These are phyloP conservation scores for Eucriotettix oculatus DNA, from an alignment of 2,888 invertebrate species.

Conservation along the genomic window DNA sequence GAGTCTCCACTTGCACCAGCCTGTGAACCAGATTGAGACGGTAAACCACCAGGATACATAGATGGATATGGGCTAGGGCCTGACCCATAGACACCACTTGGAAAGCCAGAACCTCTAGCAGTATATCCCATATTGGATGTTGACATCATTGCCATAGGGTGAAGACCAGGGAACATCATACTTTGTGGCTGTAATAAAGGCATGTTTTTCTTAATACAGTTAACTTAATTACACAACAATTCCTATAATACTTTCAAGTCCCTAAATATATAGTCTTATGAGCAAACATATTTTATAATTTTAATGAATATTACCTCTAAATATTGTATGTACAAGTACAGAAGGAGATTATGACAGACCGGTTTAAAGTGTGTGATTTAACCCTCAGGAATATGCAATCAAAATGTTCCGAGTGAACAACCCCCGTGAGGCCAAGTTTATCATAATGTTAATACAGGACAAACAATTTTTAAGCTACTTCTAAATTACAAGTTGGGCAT, in stretches of 20 bases:
- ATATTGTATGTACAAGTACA: too few species aligned
- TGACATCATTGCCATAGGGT: conserved; percentile 95
- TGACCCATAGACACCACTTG: conserved; percentile 34
- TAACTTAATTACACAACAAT: background rate
- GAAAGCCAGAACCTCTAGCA: conserved; percentile 29
- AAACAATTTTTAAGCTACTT: too few species aligned
- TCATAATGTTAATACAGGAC: too few species aligned
- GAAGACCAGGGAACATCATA: conserved; percentile 88
- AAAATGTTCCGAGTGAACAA: too few species aligned
- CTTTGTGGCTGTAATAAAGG: conserved; percentile 45
- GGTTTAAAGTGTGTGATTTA: too few species aligned
- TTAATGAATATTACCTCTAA: too few species aligned
- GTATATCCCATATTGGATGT: conserved; percentile 60
- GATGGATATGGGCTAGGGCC: conserved; percentile 46
- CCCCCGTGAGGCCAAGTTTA: too few species aligned
- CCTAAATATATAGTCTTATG: too few species aligned
- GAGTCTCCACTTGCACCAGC: conserved; percentile 23
- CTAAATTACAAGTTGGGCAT: too few species aligned
- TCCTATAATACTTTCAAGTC: background rate
- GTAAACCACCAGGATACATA: conserved; percentile 34
- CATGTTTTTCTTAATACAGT: background rate
- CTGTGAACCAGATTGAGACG: conserved; percentile 29
- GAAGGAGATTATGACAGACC: too few species aligned
- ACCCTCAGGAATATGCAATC: too few species aligned
- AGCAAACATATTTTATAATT: too few species aligned